phyloP scores from a whole-genome alignment of 2,113 vertebrate genomes.

The cattle (Bos taurus) region DNA sequence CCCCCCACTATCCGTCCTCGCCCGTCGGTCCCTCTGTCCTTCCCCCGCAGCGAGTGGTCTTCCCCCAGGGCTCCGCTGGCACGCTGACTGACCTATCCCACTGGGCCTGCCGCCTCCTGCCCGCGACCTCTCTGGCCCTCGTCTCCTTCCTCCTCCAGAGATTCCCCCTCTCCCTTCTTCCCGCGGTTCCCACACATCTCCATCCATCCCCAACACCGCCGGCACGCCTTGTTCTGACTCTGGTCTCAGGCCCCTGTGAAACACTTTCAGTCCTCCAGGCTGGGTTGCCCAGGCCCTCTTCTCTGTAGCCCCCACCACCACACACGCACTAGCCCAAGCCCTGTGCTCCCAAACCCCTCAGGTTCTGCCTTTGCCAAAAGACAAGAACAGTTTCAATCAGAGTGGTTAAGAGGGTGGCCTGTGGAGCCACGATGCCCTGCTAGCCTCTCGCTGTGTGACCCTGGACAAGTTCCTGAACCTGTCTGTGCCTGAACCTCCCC shows the following conservation, averaged over 20 bases:
- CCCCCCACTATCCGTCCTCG: rapidly evolving
- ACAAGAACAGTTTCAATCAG: too few species aligned
- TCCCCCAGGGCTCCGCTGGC: background rate
- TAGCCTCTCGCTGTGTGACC: background rate
- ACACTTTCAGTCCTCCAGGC: background rate
- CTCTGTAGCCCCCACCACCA: background rate
- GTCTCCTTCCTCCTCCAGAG: background rate
- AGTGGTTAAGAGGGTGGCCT: background rate
- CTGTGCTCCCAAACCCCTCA: background rate
- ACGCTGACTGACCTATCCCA: rapidly evolving
- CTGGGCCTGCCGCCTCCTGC: background rate
- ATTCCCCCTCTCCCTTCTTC: background rate
- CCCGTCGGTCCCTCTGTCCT: background rate
- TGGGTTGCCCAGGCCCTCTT: background rate
- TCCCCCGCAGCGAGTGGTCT: too few species aligned
- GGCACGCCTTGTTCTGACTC: background rate
- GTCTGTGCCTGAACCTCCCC: background rate
- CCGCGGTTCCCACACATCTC: background rate
- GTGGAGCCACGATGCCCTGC: background rate
- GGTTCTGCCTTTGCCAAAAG: background rate
- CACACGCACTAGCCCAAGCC: background rate
- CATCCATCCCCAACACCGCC: background rate
- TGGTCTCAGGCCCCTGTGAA: too few species aligned
- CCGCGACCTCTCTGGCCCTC: too few species aligned
- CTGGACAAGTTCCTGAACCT: background rate